Evolutionary conservation across 1,140 invertebrate genomes (phyloP).

Genomic region (Bombus difficillimus): DNA sequence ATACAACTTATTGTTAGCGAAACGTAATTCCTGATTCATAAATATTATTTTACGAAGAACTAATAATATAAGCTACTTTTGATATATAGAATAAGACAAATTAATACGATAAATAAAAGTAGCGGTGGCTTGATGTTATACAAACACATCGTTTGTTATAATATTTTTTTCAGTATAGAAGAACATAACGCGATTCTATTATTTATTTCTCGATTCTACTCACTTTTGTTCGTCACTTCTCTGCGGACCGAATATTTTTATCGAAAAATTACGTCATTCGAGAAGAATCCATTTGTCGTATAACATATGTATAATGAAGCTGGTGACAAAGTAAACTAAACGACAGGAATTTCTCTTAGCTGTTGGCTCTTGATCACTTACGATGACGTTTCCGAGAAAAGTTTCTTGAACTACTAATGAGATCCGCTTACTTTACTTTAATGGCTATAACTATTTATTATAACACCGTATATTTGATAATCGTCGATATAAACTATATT

Average conservation of each 20-base stretch:
- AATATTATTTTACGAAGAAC: background rate
- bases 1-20: background rate
- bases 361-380: background rate
- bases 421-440: background rate
- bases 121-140: background rate
- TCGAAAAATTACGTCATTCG: background rate
- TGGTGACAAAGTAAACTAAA: background rate
- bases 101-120: too few species aligned
- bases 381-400: background rate
- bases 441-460: background rate
- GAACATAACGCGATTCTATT: too few species aligned
- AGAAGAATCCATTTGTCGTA: background rate
- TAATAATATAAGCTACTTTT: background rate
- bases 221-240: background rate
- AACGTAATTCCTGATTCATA: background rate
- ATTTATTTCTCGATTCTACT: background rate
- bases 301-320: background rate
- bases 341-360: background rate
- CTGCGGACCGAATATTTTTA: background rate
- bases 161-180: background rate
- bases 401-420: background rate
- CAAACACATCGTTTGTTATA: background rate
- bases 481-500: background rate
- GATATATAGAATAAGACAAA: background rate
- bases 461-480: too few species aligned